These are phyloP conservation scores for Philypnodon macrostomus DNA, from an alignment of 2,797 vertebrate species.

Conservation along the genomic window DNA sequence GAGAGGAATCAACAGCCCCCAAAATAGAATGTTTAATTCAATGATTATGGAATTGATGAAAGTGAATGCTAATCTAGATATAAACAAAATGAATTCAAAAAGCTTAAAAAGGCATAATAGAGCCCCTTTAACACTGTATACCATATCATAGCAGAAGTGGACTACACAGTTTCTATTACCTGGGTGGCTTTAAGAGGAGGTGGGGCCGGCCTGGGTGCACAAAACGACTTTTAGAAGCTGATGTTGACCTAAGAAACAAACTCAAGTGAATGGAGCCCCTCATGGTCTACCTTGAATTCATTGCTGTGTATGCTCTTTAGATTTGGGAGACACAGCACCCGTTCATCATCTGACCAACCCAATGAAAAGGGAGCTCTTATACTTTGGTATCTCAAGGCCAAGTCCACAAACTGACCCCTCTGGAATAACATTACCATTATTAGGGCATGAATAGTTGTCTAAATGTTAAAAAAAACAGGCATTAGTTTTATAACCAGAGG, in stretches of 20 bases:
- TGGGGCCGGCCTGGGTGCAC: slow-evolving; percentile 28
- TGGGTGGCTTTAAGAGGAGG: slow-evolving; percentile 33
- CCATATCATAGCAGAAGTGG: slow-evolving; percentile 62
- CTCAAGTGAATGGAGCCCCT: slow-evolving; percentile 73
- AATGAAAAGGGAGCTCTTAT: background rate
- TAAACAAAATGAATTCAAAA: too few relatives aligned
- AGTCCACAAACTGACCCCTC: slow-evolving; percentile 20
- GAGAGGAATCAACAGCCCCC: too few relatives aligned
- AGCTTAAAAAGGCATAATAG: too few relatives aligned
- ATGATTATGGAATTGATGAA: too few relatives aligned
- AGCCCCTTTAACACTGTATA: slow-evolving; percentile 67
- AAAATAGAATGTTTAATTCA: too few relatives aligned
- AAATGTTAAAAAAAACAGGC: too few relatives aligned
- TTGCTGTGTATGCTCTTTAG: slow-evolving; percentile 32
- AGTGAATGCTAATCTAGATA: too few relatives aligned
- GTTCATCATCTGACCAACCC: slow-evolving; percentile 48
- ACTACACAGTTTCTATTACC: slow-evolving; percentile 64
- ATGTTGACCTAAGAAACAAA: slow-evolving; percentile 72
- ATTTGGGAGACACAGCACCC: slow-evolving; percentile 59
- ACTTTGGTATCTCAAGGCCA: background rate
- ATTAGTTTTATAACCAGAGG: too few relatives aligned
- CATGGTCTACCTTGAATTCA: slow-evolving; percentile 51
- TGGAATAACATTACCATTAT: slow-evolving; percentile 27
- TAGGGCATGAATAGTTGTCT: slow-evolving; percentile 15
- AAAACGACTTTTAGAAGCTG: slow-evolving; percentile 67